Percentiles rank a stretch among this genome's conserved stretches.
Conservation (phyloP, 2,113 vertebrate species). For the Sinocyclocheilus anshuiensis region DNA sequence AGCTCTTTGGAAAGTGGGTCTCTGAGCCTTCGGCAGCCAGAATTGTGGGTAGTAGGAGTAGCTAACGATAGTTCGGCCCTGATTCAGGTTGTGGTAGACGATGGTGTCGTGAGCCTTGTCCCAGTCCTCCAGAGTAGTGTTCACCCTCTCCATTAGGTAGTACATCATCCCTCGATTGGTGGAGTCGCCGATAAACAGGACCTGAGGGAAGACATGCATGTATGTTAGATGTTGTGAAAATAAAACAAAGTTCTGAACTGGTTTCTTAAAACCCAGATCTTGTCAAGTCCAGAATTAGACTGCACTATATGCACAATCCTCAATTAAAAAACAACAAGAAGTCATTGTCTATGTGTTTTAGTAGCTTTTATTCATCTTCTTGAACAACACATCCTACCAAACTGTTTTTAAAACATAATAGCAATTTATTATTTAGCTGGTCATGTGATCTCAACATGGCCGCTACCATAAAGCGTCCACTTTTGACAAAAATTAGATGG, state of each 20-base stretch:
- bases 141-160: conserved; percentile 90
- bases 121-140: conserved; percentile 89
- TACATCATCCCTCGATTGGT: conserved; percentile 98
- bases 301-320: background rate
- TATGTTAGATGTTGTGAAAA: background rate
- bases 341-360: background rate
- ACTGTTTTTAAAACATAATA: no score
- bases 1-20: conserved; percentile 87
- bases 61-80: conserved; percentile 81
- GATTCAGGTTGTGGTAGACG: conserved; percentile 85
- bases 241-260: background rate
- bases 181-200: conserved; percentile 95
- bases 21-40: conserved; percentile 80
- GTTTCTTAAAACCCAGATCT: background rate
- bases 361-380: background rate
- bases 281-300: background rate
- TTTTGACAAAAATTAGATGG: no score
- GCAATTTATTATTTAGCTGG: background rate
- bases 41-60: conserved; percentile 97
- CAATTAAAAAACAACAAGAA: background rate
- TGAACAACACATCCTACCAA: no score
- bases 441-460: background rate
- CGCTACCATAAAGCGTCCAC: background rate
- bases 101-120: conserved; percentile 86
- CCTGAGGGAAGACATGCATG: conserved; percentile 66